Percentiles rank a stretch among this genome's conserved stretches.
phyloP scores from a whole-genome alignment of 2,797 vertebrate genomes.

The Melanotaenia pygmaea region DNA sequence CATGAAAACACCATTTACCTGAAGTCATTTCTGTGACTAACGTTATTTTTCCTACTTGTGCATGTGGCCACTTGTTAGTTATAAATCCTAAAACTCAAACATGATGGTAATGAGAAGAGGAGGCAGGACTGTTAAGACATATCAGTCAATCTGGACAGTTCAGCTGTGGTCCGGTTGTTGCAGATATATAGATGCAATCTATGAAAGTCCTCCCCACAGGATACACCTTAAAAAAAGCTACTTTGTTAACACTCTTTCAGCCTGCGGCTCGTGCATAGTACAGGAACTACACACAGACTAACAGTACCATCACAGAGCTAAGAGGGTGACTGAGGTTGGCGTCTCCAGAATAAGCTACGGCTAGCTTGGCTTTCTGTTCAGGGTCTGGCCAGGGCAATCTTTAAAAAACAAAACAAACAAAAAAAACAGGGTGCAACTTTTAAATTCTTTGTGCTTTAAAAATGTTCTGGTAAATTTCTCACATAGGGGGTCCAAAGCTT shows the following conservation, averaged over 20 bases:
- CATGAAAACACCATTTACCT: neutral
- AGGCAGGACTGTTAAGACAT: neutral
- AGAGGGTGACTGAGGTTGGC: constrained; percentile 58
- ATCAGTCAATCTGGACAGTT: neutral
- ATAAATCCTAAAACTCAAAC: neutral
- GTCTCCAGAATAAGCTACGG: constrained; percentile 70
- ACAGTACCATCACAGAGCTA: constrained; percentile 49
- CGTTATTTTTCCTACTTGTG: neutral
- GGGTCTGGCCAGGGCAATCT: constrained; percentile 75
- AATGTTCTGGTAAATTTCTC: constrained; percentile 50
- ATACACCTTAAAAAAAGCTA: constrained; percentile 26
- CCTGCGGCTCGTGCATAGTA: constrained; percentile 48
- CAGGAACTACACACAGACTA: constrained; percentile 45
- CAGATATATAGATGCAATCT: neutral
- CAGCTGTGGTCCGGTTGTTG: neutral
- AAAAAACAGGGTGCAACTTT: constrained; percentile 78
- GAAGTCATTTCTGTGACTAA: neutral
- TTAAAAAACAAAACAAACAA: constrained; percentile 42
- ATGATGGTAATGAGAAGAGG: neutral
- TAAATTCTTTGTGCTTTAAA: constrained; percentile 57
- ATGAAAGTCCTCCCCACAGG: neutral
- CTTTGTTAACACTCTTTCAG: constrained; percentile 61
- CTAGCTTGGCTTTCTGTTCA: constrained; percentile 70
- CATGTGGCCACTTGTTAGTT: neutral
- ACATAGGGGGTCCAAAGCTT: constrained; percentile 35